These are phyloP conservation scores for Chionomys nivalis DNA, from an alignment of 2,113 vertebrate species.

Conservation along the genomic window DNA sequence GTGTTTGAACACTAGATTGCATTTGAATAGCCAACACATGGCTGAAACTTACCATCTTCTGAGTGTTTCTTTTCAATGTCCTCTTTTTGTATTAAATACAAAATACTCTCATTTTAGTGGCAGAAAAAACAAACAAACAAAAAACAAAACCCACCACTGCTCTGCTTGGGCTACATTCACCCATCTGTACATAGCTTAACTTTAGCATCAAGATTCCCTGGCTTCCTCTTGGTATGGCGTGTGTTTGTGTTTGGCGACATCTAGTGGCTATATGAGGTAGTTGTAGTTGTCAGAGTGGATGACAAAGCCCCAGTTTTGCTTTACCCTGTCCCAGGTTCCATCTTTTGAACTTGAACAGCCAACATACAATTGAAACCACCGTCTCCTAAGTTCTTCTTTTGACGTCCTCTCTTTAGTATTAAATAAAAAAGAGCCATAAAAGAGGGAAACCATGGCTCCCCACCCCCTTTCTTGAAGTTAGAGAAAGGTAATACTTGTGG, in stretches of 20 bases:
- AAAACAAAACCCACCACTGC: background rate
- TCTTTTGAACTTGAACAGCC: background rate
- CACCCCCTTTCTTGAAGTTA: fast-evolving
- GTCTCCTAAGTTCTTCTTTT: background rate
- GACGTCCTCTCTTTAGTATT: background rate
- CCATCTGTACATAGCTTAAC: too few relatives aligned
- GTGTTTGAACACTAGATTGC: background rate
- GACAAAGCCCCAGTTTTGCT: background rate
- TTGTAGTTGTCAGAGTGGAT: background rate
- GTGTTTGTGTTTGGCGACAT: slow-evolving; percentile 66
- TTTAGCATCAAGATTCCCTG: background rate
- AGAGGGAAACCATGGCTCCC: background rate
- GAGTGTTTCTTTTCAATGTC: background rate
- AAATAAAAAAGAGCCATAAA: background rate
- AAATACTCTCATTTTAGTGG: background rate
- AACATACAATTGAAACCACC: fast-evolving
- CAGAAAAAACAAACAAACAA: background rate
- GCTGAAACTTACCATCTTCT: background rate
- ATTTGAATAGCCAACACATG: background rate
- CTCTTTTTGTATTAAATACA: background rate
- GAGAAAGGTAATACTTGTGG: background rate
- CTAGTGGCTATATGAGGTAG: slow-evolving; percentile 51
- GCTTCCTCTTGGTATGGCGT: background rate
- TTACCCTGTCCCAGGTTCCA: fast-evolving
- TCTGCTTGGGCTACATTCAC: too few relatives aligned